Evolutionary conservation across 2,797 vertebrate species (phyloP), one percentile per base, ranked within the genome.

Genomic region (Hippocampus kuda): DNA sequence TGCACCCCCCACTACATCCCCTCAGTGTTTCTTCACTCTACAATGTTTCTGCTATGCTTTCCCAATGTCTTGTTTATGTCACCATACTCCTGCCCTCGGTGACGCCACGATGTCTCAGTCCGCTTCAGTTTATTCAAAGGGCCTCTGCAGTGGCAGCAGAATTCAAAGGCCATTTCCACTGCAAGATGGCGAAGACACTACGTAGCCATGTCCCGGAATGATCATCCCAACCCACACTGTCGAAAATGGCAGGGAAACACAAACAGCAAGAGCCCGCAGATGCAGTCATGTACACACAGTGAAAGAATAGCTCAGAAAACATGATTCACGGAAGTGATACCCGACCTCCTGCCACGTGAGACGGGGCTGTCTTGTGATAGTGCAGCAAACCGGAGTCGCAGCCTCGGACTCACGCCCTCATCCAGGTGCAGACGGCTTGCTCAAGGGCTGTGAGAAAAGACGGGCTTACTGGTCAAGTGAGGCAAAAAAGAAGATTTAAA

Each of bases 261-360:
- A 51, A 51, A 20, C 49, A 51, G 49, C 49, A 51, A 20, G 20
- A 51, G 49, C 49, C 18, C 20, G 20, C 20, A 27, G 30, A 22
- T 1, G 34, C 60, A 22, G 18, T 41, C 3, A 44, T 64, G 68
- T 67, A 73, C 69, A 27, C 65, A 27, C 65, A 74, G 76, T 69
- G 69, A 69, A 74, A 76, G 71, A 77, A 70, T 68, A 68, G 76
- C 79, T 74, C 53, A 76, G 70, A 71, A 72, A 80, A 85, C 81
- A 80, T 74, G 80, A 86, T 68, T 85, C 80, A 63, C 66, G 71
- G 75, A 82, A 81, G 82, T 79, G 72, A 85, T 85, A 85, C 68
- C 22, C 13, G 81, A 85, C 68, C 61, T 72, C 54, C 26, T 51
- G n/a, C 72, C 15, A 67, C 8, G 72, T 22, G 69, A 49, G 75